Percentiles rank a stretch among this genome's conserved stretches.
phyloP scores from a whole-genome alignment of 2,888 invertebrate genomes.

The Toxonevra muliebris region DNA sequence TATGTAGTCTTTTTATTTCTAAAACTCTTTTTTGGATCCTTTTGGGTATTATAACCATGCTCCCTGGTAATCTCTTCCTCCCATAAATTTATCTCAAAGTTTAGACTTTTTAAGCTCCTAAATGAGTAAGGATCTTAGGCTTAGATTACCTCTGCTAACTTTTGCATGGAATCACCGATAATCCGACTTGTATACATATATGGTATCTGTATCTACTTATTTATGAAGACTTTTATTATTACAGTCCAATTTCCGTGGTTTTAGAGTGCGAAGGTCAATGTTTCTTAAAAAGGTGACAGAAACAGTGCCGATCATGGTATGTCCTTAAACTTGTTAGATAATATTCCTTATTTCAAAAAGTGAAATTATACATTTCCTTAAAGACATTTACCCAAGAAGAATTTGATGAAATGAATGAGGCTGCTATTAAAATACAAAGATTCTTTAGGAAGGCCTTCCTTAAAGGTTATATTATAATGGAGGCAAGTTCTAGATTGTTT shows the following conservation, averaged over 20 bases:
- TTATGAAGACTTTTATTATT: not conserved
- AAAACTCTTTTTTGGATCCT: too few species aligned
- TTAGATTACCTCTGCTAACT: too few species aligned
- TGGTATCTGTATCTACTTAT: not conserved
- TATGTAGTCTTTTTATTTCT: too few species aligned
- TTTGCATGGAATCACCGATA: too few species aligned
- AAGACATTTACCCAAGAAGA: not conserved
- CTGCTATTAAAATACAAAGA: conserved; percentile 38
- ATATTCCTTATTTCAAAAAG: too few species aligned
- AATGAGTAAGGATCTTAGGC: too few species aligned
- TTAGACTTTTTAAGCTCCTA: too few species aligned
- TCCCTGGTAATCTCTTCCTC: too few species aligned
- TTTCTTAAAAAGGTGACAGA: conserved; percentile 19
- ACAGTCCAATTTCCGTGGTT: conserved; percentile 40
- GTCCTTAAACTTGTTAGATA: not conserved
- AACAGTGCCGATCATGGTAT: too few species aligned
- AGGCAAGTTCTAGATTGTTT: not conserved
- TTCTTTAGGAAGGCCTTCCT: conserved; percentile 31
- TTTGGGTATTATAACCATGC: too few species aligned
- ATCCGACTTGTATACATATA: not conserved
- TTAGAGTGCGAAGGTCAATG: conserved; percentile 27
- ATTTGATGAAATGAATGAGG: conserved; percentile 18
- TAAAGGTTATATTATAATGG: not conserved
- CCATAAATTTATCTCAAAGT: too few species aligned
- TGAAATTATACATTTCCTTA: too few species aligned